Evolutionary conservation across 2,113 vertebrate genomes (phyloP), one percentile per base, ranked within the genome.

Genomic region (Mustelus asterias): DNA sequence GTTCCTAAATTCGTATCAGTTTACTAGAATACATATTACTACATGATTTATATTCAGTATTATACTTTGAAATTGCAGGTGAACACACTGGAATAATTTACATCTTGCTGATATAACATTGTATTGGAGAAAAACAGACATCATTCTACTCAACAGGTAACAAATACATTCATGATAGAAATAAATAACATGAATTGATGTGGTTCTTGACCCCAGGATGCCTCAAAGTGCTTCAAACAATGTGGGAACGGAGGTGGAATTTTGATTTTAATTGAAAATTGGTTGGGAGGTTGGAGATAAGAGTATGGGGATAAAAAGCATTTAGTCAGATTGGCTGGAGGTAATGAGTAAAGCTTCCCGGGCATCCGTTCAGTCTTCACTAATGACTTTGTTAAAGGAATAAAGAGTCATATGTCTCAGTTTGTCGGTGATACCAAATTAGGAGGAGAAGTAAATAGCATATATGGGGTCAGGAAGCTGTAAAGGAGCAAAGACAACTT

Each of bases 21-120:
- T 83, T 83, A 41, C n/a, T 20, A 41, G 37, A 6, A 63, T 44
- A 44, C 63, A 67, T 67, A 13, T 69, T 94, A 26, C 92, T 94
- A 24, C 26, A 69, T 26, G 18, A 94, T 70, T 69, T 6, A 44
- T 44, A 41, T 94, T 94, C 63, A 63, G 67, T 26, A 67, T 93
- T 33, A 65, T 65, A 63, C 33, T 93, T 93, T 94, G 63, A 94
- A 93, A 94, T 94, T 94, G 22, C 92, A 94, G 92, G 22, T 9
- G 44, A 44, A 1, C 20, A 94, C n/a, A 20, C 37, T 94, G 92
- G 92, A 69, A 69, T 94, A 69, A 94, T 41, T 54, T 44, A 8
- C 63, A 44, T 26, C 65, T 67, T 44, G n/a, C 92, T 70, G 92
- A 41, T 24, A 67, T 67, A 10, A 69, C 33, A 67, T 11, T 26